Percentiles rank a stretch among this genome's conserved stretches.
phyloP scores from a whole-genome alignment of 2,113 vertebrate genomes.

The Ciconia stormi region DNA sequence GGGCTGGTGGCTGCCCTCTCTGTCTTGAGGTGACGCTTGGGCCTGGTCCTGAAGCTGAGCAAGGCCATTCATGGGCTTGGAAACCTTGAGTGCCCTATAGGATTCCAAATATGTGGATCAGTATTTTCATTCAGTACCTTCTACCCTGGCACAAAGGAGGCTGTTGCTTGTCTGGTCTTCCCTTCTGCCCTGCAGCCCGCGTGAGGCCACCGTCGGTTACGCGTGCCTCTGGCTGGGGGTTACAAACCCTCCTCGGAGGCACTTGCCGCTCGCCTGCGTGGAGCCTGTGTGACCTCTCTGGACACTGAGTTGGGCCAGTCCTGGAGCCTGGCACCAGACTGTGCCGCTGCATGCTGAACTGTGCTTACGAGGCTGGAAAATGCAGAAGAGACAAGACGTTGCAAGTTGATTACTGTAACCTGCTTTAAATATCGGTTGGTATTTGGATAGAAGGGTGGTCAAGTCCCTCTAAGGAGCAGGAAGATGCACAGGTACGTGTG shows the following conservation, averaged over 20 bases:
- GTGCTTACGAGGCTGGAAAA: background rate
- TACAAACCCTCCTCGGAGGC: background rate
- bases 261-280: background rate
- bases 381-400: background rate
- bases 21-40: background rate
- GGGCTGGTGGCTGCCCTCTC: rapidly evolving
- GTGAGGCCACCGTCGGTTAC: rapidly evolving
- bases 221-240: background rate
- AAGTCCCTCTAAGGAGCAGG: background rate
- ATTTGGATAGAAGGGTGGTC: background rate
- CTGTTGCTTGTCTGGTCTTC: background rate
- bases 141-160: background rate
- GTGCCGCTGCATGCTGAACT: background rate
- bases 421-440: background rate
- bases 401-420: background rate
- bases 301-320: background rate
- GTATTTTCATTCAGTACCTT: background rate
- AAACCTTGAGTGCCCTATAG: background rate
- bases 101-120: background rate
- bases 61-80: background rate
- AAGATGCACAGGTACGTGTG: background rate
- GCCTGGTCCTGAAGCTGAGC: background rate
- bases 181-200: too few species aligned
- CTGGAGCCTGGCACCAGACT: background rate
- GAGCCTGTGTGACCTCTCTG: too few species aligned